Base-by-base conservation (phyloP, 1,140 invertebrate genomes). In the Drosophila persimilis region DNA sequence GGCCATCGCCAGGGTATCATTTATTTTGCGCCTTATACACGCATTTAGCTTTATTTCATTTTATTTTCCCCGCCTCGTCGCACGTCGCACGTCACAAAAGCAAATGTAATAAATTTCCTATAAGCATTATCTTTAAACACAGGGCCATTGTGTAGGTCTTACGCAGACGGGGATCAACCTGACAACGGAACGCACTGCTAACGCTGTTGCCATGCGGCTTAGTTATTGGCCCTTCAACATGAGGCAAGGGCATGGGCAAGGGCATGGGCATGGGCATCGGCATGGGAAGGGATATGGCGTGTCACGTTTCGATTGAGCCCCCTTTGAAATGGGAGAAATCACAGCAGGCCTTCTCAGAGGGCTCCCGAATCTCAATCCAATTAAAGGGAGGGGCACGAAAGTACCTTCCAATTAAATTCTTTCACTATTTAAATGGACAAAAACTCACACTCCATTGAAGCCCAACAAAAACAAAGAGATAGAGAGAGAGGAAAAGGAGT, bases 31-130 rank as follows among this genome's bases (percentile, higher is more conserved):
- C 76, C 62, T 79, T 81, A 83, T 78, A 77, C 60, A 71, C 74
- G 61, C 79, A 84, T 84, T 83, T 78, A 72, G 75, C 71, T 57
- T 76, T 77, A 69, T 76, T 77, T 69, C 41, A 29, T 54, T 31
- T 50, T 60, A 22, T 47, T 63, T 66, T 45, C 24, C n/a, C 35
- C 63, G 8, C 44, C 61, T 62, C 54, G 35, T 4, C 35, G 9
- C 35, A 72, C 65, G 43, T 35, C 41, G 39, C 45, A 72, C 65
- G 43, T 35, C 41, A 29, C 45, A 29, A 26, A 17, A 35, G 77
- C 48, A 69, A 85, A 73, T 77, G 77, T 85, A 85, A 85, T 85
- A 85, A 85, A 85, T 85, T 85, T 85, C 63, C 77, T 70, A 69
- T 63, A 62, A 73, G 67, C 73, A 69, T 85, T 85, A 85, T 85